Evolutionary conservation across 2,888 invertebrate species (phyloP).

Genomic region (Adelognathus sp.): DNA sequence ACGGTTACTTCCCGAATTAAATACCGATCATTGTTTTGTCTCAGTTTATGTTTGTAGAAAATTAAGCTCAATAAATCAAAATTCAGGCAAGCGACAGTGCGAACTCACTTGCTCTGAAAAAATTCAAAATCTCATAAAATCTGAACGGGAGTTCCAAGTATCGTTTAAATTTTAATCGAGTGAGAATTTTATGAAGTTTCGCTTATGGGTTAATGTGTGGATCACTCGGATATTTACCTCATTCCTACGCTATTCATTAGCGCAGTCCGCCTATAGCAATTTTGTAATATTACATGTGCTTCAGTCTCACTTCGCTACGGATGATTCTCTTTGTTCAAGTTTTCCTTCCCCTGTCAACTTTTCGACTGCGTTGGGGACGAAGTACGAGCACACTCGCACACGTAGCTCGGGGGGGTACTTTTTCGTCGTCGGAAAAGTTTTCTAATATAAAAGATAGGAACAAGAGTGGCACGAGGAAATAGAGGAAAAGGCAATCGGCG

Average conservation of each 20-base stretch:
- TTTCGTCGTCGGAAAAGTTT: conserved; percentile 51
- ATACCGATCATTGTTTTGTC: too few species aligned
- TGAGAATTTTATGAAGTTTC: too few species aligned
- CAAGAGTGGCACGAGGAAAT: not conserved
- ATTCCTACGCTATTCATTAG: conserved; percentile 34
- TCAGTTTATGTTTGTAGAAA: too few species aligned
- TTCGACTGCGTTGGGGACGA: conserved; percentile 7
- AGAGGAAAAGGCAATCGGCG: conserved; percentile 46
- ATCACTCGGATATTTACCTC: too few species aligned
- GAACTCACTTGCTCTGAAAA: too few species aligned
- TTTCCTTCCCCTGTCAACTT: not conserved
- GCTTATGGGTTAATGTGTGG: too few species aligned
- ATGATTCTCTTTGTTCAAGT: conserved; percentile 16
- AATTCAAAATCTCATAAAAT: too few species aligned
- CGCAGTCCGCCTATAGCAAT: conserved; percentile 19
- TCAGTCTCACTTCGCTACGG: not conserved
- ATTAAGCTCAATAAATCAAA: too few species aligned
- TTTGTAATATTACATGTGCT: conserved; percentile 3
- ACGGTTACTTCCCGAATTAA: too few species aligned
- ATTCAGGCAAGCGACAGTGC: too few species aligned
- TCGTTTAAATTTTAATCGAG: too few species aligned
- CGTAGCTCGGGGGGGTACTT: conserved; percentile 17
- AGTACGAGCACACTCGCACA: not conserved
- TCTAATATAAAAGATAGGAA: conserved; percentile 50
- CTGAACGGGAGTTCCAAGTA: too few species aligned